Evolutionary conservation across 1,140 invertebrate species (phyloP).

Genomic region (Goniozus legneri): DNA sequence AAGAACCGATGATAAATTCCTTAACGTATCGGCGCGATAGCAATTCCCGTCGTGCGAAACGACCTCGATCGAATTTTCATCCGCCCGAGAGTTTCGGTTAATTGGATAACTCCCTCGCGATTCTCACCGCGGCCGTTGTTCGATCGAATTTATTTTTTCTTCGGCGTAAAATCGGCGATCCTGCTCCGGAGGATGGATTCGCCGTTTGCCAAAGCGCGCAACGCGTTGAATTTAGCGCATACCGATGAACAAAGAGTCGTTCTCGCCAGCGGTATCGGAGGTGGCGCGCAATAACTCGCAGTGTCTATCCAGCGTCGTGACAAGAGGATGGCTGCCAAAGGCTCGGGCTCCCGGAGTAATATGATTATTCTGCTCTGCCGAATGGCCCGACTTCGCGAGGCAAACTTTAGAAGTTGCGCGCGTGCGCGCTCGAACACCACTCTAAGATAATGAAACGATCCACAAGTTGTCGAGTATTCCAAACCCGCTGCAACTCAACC

Average conservation of each 20-base stretch:
- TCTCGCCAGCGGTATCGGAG: constrained; percentile 17
- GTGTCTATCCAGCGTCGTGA: constrained; percentile 18
- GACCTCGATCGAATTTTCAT: not conserved
- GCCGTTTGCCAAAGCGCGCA: not conserved
- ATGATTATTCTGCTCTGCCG: constrained; percentile 41
- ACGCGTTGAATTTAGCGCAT: not conserved
- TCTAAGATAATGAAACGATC: constrained; percentile 46
- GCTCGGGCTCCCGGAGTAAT: constrained; percentile 26
- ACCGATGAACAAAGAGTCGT: not conserved
- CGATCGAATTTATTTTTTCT: no score
- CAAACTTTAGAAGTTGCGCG: constrained; percentile 41
- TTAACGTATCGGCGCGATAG: not conserved
- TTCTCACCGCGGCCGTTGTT: not conserved
- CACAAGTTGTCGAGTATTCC: constrained; percentile 40
- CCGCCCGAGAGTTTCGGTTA: no score
- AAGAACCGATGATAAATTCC: constrained; percentile 14
- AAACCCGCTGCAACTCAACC: constrained; percentile 2
- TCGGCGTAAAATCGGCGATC: no score
- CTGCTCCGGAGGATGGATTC: not conserved
- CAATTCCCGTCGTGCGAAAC: constrained; percentile 1
- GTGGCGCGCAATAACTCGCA: constrained; percentile 17
- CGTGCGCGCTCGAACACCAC: constrained; percentile 25
- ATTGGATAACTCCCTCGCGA: no score
- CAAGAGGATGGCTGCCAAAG: constrained; percentile 24
- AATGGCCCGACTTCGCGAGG: constrained; percentile 32